phyloP scores from a whole-genome alignment of 2,113 vertebrate genomes.

The Ondatra zibethicus region DNA sequence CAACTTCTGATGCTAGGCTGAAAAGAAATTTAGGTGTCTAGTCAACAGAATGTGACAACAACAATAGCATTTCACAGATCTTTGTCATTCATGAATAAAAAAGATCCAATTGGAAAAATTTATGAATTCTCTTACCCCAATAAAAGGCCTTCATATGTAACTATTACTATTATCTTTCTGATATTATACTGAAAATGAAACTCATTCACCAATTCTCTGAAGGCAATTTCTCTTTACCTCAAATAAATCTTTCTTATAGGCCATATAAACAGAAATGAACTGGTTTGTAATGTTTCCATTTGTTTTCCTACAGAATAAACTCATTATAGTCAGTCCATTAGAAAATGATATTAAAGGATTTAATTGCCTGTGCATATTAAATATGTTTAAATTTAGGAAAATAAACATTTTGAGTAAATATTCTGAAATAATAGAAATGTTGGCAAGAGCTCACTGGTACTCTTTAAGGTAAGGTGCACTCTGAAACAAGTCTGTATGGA shows the following conservation, averaged over 20 bases:
- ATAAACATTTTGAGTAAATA: conserved; percentile 69
- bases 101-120: conserved; percentile 20
- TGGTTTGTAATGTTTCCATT: conserved; percentile 71
- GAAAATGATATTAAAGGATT: conserved; percentile 74
- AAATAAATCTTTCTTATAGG: conserved; percentile 69
- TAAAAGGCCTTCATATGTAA: not conserved
- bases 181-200: conserved; percentile 57
- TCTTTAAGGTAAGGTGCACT: not conserved
- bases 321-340: conserved; percentile 70
- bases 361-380: conserved; percentile 78
- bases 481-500: not conserved
- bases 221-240: conserved; percentile 70
- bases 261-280: conserved; percentile 69
- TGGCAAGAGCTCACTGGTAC: not conserved
- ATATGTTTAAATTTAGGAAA: conserved; percentile 77
- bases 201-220: conserved; percentile 64
- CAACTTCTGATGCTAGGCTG: conserved; percentile 43
- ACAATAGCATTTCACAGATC: conserved; percentile 24
- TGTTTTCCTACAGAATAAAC: conserved; percentile 75
- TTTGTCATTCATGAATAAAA: conserved; percentile 53
- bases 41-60: conserved; percentile 27
- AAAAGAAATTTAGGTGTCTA: conserved; percentile 60
- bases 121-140: not conserved
- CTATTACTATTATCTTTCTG: conserved; percentile 61
- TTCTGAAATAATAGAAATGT: conserved; percentile 48